A percentile compares a stretch with the other conserved stretches of the same genome.
These are phyloP conservation scores for Cactoblastis cactorum DNA, from an alignment of 2,888 invertebrate genomes.

Conservation along the genomic window DNA sequence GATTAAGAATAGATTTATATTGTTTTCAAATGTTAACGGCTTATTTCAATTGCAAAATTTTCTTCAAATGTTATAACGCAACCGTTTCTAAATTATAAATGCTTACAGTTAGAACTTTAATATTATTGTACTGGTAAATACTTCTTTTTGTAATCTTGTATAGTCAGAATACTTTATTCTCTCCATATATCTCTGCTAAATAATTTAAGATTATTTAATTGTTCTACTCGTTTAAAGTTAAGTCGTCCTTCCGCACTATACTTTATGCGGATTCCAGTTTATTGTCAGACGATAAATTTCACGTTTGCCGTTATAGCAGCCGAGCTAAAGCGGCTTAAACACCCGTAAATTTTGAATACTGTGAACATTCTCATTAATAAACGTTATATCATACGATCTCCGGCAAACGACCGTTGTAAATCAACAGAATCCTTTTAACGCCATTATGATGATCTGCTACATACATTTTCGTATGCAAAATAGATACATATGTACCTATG, in stretches of 20 bases:
- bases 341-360: not conserved
- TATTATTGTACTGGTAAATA: no score
- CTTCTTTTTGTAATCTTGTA: no score
- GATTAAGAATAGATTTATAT: not conserved
- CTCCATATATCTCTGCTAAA: no score
- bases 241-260: no score
- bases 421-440: not conserved
- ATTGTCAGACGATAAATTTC: not conserved
- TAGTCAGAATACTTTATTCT: no score
- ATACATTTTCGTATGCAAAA: no score
- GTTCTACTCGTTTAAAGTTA: no score
- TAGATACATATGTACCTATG: no score
- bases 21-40: conserved; percentile 2
- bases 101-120: not conserved
- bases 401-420: not conserved
- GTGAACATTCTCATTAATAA: not conserved
- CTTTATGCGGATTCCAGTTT: not conserved
- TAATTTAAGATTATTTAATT: no score
- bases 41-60: not conserved
- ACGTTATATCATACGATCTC: not conserved
- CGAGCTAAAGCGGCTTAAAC: conserved; percentile 1
- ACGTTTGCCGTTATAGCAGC: conserved; percentile 1
- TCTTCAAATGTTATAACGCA: not conserved
- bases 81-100: not conserved
- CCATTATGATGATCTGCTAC: no score